These are phyloP conservation scores for Habrosyne pyritoides DNA, from an alignment of 2,888 invertebrate species.

Conservation along the genomic window DNA sequence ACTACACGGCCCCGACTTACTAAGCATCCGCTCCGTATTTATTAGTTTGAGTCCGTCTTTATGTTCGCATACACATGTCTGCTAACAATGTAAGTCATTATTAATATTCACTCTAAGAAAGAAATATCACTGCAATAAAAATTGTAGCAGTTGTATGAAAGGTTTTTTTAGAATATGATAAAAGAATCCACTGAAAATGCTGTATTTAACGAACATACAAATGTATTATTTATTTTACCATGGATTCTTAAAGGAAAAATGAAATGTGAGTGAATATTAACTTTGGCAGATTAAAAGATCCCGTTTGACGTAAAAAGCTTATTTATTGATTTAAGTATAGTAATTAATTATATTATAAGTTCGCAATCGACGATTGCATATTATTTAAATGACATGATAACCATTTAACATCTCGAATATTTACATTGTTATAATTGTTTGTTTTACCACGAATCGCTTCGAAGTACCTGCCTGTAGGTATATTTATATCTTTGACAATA, in stretches of 20 bases:
- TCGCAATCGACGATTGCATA: neutral
- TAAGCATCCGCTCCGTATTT: slow-evolving; percentile 56
- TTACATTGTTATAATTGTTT: slow-evolving; percentile 15
- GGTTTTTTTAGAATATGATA: no score
- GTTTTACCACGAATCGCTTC: slow-evolving; percentile 53
- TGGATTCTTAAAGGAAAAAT: neutral
- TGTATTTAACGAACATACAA: no score
- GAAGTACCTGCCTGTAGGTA: slow-evolving; percentile 72
- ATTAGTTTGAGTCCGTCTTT: slow-evolving; percentile 19
- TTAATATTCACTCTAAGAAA: slow-evolving; percentile 14
- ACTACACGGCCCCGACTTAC: slow-evolving; percentile 89
- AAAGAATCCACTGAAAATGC: no score
- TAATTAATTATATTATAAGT: neutral
- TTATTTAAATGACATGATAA: slow-evolving; percentile 9
- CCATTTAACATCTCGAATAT: slow-evolving; percentile 23
- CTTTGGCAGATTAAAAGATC: neutral
- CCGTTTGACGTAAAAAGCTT: neutral
- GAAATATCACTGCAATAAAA: neutral
- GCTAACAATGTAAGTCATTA: slow-evolving; percentile 8
- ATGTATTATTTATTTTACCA: neutral
- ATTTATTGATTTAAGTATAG: neutral
- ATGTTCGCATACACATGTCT: slow-evolving; percentile 29
- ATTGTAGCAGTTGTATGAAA: no score
- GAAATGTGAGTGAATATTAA: neutral
- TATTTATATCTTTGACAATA: slow-evolving; percentile 64